Conservation (phyloP, 2,797 vertebrate species). For the Adelosebastes latens region DNA sequence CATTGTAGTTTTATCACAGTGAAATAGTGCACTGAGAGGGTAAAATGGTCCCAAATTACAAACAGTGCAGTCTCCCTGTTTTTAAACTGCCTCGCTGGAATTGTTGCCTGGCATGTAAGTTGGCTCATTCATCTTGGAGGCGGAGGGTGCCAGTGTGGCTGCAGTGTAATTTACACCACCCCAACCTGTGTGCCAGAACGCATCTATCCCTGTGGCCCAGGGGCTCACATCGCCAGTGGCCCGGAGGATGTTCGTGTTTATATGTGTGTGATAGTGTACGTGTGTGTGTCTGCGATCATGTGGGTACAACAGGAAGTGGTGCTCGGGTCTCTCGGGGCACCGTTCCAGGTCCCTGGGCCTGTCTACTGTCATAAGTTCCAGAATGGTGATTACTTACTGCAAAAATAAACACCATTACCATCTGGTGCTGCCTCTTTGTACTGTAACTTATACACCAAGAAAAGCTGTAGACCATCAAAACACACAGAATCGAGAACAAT, state of each 20-base stretch:
- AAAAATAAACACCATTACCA: conserved; percentile 84
- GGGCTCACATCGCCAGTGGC: conserved; percentile 43
- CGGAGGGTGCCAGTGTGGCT: conserved; percentile 64
- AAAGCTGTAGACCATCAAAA: conserved; percentile 84
- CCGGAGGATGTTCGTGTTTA: conserved; percentile 59
- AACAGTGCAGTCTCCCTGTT: conserved; percentile 26
- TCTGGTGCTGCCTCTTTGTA: conserved; percentile 73
- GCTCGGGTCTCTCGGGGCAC: conserved; percentile 69
- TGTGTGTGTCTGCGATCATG: conserved; percentile 52
- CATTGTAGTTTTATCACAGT: conserved; percentile 29
- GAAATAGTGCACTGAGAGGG: conserved; percentile 36
- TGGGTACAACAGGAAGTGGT: conserved; percentile 69
- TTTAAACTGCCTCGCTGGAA: conserved; percentile 57
- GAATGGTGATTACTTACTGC: conserved; percentile 79
- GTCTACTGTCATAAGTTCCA: conserved; percentile 78
- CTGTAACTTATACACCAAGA: conserved; percentile 77
- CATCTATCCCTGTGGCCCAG: conserved; percentile 69
- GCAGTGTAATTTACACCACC: conserved; percentile 72
- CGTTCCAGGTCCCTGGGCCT: conserved; percentile 74
- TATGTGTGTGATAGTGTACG: conserved; percentile 8
- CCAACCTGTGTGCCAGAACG: conserved; percentile 62
- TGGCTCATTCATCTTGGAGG: conserved; percentile 71
- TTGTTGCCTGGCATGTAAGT: conserved; percentile 61
- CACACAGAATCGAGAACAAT: conserved; percentile 61
- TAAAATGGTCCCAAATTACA: conserved; percentile 49